Evolutionary conservation across 1,140 invertebrate genomes (phyloP).

Genomic region (Panonychus citri): DNA sequence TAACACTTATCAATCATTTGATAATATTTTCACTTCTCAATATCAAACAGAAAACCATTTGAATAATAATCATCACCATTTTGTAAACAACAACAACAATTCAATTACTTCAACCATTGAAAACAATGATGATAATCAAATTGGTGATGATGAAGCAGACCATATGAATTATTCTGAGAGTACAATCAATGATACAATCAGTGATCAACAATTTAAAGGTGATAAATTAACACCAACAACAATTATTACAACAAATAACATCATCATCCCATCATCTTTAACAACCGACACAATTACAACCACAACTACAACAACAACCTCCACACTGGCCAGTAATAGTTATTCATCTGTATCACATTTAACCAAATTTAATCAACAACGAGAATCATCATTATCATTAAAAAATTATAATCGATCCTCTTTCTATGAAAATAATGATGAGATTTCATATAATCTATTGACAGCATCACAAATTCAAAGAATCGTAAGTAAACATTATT

Average conservation of each 20-base stretch:
- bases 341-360: background rate
- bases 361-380: background rate
- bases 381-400: background rate
- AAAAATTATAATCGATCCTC: background rate
- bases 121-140: no score
- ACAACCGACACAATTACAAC: background rate
- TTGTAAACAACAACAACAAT: no score
- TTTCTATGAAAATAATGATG: constrained; percentile 2
- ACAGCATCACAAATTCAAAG: constrained; percentile 1
- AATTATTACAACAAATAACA: background rate
- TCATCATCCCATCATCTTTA: background rate
- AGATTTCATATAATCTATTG: constrained; percentile 1
- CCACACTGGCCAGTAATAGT: no score
- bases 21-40: no score
- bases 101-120: no score
- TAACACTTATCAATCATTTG: no score
- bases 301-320: background rate
- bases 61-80: no score
- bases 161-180: no score
- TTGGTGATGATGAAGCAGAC: no score
- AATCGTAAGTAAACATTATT: constrained; percentile 2
- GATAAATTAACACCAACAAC: background rate
- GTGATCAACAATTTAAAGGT: no score
- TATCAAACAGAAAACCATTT: no score
- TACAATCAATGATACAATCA: no score